Base-by-base conservation (phyloP, 2,113 vertebrate species). In the Xiphias gladius region DNA sequence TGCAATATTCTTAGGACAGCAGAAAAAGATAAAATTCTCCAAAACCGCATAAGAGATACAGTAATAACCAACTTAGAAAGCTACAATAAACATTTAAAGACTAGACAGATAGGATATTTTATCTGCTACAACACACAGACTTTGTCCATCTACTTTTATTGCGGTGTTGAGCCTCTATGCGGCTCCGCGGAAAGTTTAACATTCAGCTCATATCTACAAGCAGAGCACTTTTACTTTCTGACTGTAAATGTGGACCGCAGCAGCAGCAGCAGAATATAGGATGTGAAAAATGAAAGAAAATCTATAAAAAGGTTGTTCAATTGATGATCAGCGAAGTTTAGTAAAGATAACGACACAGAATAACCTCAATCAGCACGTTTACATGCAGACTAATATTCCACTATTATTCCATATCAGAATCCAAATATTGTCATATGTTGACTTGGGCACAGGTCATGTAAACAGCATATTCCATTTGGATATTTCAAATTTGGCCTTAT, bases 41-140 rank as follows among this genome's bases (percentile, higher is more conserved):
- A 61, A 78, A 77, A 86, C 39, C 74, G 74, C 64, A 84, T 72
- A 80, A 39, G n/a, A 69, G 57, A 75, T 79, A 55, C 54, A 68
- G 79, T 68, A 79, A 87, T 87, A 76, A 79, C 76, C 73, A 39
- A 70, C 32, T 62, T 39, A 24, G 62, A 82, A 71, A 35, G 75
- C 52, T 26, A 57, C 75, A 87, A 86, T 81, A 75, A 91, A 43
- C 58, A 86, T 65, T 78, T 55, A 57, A 6, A 79, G 83, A 76
- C 39, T 8, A 80, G 72, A 79, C 50, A 69, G 83, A 87, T 73
- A 37, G 63, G 58, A 85, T 12, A 8, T 54, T 73, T 73, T 72
- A 73, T 87, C 80, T 76, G 16, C n/a, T 13, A 17, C 62, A 30
- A 43, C 52, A 71, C 58, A 57, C 8, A 81, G 66, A 67, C 59